Evolutionary conservation across 2,888 invertebrate genomes (phyloP), one percentile per base, ranked within the genome.

Genomic region (Myathropa florea): DNA sequence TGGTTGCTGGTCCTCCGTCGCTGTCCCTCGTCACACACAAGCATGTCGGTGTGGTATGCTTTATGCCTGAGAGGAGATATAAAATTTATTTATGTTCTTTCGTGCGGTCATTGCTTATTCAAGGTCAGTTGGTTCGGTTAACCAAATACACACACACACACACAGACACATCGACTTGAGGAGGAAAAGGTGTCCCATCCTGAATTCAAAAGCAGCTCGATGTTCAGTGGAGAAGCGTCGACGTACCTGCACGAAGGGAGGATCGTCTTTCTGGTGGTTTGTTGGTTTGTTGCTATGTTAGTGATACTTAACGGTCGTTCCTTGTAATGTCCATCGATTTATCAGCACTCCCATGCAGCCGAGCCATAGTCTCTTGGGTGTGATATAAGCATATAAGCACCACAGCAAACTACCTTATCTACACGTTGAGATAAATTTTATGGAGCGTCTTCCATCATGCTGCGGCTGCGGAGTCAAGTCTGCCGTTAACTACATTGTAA

Each of bases 321-420:
- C 59, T 64, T 77, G 77, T 73, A 85, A 82, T 85, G 68, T 78
- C 60, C 73, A 78, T 85, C 84, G 84, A 85, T 85, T 82, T 85
- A 85, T 85, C 76, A 85, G 85, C 57, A 60, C 33, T 68, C 61
- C 67, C 21, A 68, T 36, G 10, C 14, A 18, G 18, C 55, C 28
- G 59, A 57, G 26, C 76, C 57, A 28, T 3, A 30, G 72, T 78
- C 82, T 73, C 81, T 24, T 61, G 82, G 85, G 81, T 78, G 81
- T 78, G 77, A 85, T 68, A 85, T 78, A 85, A 82, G 68, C 61
- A 36, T 73, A 73, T 67, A 46, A 33, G 33, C 12, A 65, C 24
- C 24, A 63, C 36, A 63, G 67, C 30, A 64, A 77, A 68, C 77
- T 81, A 72, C 72, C 81, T 85, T 85, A 85, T 85, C 82, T 85